Percentiles rank a stretch among this genome's conserved stretches.
Evolutionary conservation across 2,888 invertebrate species (phyloP).

Genomic region (Drosophila buzzatii): DNA sequence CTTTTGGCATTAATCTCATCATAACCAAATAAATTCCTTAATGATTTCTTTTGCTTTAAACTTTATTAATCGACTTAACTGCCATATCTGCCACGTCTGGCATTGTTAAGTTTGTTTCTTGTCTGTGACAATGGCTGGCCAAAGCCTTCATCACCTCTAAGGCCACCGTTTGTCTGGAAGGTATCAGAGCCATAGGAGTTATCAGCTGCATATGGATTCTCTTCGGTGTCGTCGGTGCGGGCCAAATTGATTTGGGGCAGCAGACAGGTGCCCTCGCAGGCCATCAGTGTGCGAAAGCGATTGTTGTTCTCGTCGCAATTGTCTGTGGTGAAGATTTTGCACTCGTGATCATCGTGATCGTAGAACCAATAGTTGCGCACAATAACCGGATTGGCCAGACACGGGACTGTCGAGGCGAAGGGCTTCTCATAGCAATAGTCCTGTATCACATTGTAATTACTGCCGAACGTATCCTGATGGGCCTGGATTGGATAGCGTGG

Average conservation of each 20-base stretch:
- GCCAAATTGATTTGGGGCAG: slow-evolving; percentile 58
- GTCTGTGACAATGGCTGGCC: slow-evolving; percentile 61
- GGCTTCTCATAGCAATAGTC: slow-evolving; percentile 74
- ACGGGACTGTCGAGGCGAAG: slow-evolving; percentile 51
- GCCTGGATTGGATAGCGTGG: slow-evolving; percentile 21
- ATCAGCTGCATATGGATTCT: slow-evolving; percentile 20
- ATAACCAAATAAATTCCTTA: neutral
- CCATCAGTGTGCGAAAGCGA: slow-evolving; percentile 71
- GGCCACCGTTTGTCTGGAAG: neutral
- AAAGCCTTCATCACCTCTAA: slow-evolving; percentile 19
- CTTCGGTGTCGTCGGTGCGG: slow-evolving; percentile 44
- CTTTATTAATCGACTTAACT: slow-evolving; percentile 8
- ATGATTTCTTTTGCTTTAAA: neutral
- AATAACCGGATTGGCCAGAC: slow-evolving; percentile 58
- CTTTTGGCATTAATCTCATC: neutral
- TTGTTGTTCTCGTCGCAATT: slow-evolving; percentile 79
- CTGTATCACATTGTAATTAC: slow-evolving; percentile 66
- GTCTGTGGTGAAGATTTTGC: slow-evolving; percentile 81
- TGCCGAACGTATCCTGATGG: slow-evolving; percentile 21
- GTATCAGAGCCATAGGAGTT: neutral
- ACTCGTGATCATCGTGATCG: slow-evolving; percentile 74
- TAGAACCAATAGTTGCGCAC: slow-evolving; percentile 80
- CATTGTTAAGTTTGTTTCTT: slow-evolving; percentile 24
- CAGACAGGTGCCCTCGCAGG: slow-evolving; percentile 71
- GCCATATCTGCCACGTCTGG: slow-evolving; percentile 42